Evolutionary conservation across 2,113 vertebrate genomes (phyloP).

Genomic region (Malaclemys terrapin): DNA sequence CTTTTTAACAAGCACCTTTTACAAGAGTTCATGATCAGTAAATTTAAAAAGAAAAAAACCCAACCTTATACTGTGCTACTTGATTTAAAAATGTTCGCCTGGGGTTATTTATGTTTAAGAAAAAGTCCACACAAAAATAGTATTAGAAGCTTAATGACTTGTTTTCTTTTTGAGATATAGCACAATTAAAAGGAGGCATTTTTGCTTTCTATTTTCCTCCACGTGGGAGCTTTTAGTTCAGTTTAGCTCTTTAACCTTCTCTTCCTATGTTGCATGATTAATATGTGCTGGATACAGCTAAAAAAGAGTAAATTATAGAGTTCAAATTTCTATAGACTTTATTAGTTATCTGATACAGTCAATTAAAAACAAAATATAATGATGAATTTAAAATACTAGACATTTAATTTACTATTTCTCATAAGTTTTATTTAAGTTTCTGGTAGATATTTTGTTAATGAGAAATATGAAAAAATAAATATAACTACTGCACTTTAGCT

Average conservation of each 20-base stretch:
- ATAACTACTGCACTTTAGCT: neutral
- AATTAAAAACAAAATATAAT: neutral
- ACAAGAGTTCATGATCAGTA: neutral
- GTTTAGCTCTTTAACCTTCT: neutral
- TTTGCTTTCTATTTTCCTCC: neutral
- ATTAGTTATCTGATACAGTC: neutral
- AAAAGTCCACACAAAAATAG: neutral
- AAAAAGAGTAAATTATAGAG: slow-evolving; percentile 21
- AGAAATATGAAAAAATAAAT: neutral
- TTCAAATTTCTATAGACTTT: neutral
- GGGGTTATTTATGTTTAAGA: neutral
- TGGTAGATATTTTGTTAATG: neutral
- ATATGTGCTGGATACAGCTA: neutral
- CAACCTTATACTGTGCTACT: neutral
- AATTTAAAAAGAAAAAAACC: neutral
- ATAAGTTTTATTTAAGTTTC: neutral
- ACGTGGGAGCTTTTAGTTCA: neutral
- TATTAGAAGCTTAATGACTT: neutral
- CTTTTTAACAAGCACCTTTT: neutral
- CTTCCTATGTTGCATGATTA: neutral
- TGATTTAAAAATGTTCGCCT: neutral
- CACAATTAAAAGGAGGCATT: neutral
- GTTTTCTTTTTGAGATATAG: neutral
- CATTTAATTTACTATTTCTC: neutral
- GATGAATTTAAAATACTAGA: slow-evolving; percentile 15